Evolutionary conservation across 2,888 invertebrate species (phyloP), one percentile per base, ranked within the genome.

Genomic region (Melieria crassipennis): DNA sequence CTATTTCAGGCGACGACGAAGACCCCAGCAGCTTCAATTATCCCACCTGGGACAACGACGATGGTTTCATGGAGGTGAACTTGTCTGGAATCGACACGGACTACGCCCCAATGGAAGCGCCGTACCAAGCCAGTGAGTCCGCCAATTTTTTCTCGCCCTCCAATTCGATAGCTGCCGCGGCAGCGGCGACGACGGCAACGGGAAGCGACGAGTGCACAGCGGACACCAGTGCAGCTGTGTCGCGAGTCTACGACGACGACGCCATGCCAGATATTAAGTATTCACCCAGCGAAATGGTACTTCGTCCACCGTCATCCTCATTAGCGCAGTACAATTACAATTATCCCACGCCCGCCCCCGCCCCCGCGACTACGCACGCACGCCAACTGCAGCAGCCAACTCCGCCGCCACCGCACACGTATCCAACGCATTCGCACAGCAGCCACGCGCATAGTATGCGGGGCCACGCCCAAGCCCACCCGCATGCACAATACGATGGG

Each of bases 261-360:
- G 50, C 68, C 58, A 43, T 65, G 16, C 56, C 68, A 65, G 69
- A 70, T 9, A 65, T 69, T 0, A 77, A 75, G 70, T 75, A 67
- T 62, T 63, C 50, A 11, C 69, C 75, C 0, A 75, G 77, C n/a
- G 84, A 83, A 11, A 60, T 81, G 50, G 77, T 83, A 75, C 77
- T 85, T 61, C 80, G 79, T 11, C 79, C 81, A 46, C 78, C 81
- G 58, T 80, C 84, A 68, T 78, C 82, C 42, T 81, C 82, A 50
- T 78, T 75, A 52, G 67, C 81, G 13, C 79, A 78, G 66, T 85
- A 83, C 63, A 81, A 80, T 7, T 84, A 81, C 61, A 83, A 79
- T 71, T 83, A 80, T 75, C 57, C 78, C 50, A 56, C 75, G 52
- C 71, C 75, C 4, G 30, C 30, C 16, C 16, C 16, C 16, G 16